Evolutionary conservation across 2,113 vertebrate species (phyloP), one percentile per base, ranked within the genome.

Genomic region (Rostratula benghalensis): DNA sequence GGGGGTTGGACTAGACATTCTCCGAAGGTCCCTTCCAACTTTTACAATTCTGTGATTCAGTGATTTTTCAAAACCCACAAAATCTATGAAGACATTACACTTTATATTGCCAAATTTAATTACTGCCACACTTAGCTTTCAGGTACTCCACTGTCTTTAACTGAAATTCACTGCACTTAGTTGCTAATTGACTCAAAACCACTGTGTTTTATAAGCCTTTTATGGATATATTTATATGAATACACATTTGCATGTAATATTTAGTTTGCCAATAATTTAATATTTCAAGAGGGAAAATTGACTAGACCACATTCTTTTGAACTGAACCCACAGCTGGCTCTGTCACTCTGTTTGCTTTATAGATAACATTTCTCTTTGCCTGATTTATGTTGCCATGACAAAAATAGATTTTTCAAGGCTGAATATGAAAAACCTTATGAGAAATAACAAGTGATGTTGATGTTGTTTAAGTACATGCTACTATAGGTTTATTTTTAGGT

Each of bases 311-410:
- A 19, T 37, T 77, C 6, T 61, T 78, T 41, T 75, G 21, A 65
- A 23, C 5, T 5, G 6, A 63, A 12, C 6, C 3, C 3, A 18
- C 11, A 27, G 2, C 46, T 46, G 7, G 0, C 1, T 5, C 9
- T 37, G 6, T 37, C 31, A 19, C 11, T 6, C 0, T 31, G 4
- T 35, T 28, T 43, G 5, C 9, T 71, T 54, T 16, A 7, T 33
- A 51, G 14, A 4, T 73, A 16, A 19, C 6, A 20, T 50, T 84
- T 74, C 11, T 27, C 11, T 74, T 77, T 45, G 3, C n/a, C 16
- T 77, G 28, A 63, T 37, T 67, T n/a, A 50, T 1, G 0, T n/a
- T 67, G 6, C 27, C 73, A 25, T 7, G 21, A 15, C 51, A 79
- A 31, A 10, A 43, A 54, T 8, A 59, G 4, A 54, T 54, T 84